These are phyloP conservation scores for Drosophila birchii DNA, from an alignment of 2,888 invertebrate genomes.

Conservation along the genomic window DNA sequence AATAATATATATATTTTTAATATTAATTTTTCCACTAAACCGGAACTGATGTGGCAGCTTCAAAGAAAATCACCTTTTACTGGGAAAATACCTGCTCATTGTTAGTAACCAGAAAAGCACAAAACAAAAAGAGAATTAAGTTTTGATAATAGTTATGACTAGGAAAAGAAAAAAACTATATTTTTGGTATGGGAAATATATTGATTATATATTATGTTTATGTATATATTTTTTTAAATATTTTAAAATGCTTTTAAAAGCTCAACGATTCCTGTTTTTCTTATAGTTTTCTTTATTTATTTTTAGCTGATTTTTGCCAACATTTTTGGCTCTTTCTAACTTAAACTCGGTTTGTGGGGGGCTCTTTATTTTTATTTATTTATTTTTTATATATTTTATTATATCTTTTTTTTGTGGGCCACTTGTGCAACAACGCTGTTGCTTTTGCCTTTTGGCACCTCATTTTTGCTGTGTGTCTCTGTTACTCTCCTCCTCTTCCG, in stretches of 20 bases:
- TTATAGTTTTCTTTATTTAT: neutral
- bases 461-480: conserved; percentile 33
- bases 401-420: conserved; percentile 27
- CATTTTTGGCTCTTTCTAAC: conserved; percentile 1
- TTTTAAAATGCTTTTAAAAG: neutral
- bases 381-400: neutral
- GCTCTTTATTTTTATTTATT: no score
- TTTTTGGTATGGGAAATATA: neutral
- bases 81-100: neutral
- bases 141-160: neutral
- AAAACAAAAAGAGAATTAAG: neutral
- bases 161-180: neutral
- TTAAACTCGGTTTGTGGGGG: neutral
- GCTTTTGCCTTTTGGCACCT: conserved; percentile 41
- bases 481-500: conserved; percentile 7
- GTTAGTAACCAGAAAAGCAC: neutral
- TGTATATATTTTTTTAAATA: neutral
- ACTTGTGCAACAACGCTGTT: conserved; percentile 42
- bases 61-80: neutral
- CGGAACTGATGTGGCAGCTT: neutral
- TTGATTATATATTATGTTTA: no score
- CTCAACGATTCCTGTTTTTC: neutral
- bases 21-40: neutral
- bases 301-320: neutral
- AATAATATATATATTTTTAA: neutral